Evolutionary conservation across 2,113 vertebrate genomes (phyloP).

Genomic region (Miniopterus natalensis): DNA sequence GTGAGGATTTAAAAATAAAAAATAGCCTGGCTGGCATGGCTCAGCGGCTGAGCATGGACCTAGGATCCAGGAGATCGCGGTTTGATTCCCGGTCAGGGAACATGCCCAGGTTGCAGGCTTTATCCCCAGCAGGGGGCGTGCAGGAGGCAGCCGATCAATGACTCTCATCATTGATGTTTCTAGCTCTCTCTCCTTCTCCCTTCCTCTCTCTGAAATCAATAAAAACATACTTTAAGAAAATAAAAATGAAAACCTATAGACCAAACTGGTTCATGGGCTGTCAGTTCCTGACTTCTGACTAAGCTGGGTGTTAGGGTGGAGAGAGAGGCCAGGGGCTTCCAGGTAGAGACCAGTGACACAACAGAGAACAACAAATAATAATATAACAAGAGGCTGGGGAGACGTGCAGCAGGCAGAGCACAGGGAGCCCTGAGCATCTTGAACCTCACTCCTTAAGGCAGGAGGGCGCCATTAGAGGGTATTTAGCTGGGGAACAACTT

Average conservation of each 20-base stretch:
- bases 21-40: no score
- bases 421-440: background rate
- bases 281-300: slow-evolving; percentile 4
- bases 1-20: no score
- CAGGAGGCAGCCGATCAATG: no score
- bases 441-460: background rate
- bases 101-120: no score
- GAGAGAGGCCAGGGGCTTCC: background rate
- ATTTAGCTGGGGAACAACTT: background rate
- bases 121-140: no score
- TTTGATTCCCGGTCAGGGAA: no score
- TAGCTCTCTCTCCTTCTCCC: no score
- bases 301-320: background rate
- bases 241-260: background rate
- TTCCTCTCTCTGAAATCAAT: no score
- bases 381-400: background rate
- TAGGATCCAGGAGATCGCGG: no score
- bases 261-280: background rate
- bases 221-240: background rate
- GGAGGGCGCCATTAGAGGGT: background rate
- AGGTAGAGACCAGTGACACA: background rate
- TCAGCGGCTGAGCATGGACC: no score
- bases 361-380: slow-evolving; percentile 21
- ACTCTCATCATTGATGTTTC: no score
- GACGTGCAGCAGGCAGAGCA: background rate